Conservation (phyloP, 2,113 vertebrate species). For the Callorhinus ursinus region DNA sequence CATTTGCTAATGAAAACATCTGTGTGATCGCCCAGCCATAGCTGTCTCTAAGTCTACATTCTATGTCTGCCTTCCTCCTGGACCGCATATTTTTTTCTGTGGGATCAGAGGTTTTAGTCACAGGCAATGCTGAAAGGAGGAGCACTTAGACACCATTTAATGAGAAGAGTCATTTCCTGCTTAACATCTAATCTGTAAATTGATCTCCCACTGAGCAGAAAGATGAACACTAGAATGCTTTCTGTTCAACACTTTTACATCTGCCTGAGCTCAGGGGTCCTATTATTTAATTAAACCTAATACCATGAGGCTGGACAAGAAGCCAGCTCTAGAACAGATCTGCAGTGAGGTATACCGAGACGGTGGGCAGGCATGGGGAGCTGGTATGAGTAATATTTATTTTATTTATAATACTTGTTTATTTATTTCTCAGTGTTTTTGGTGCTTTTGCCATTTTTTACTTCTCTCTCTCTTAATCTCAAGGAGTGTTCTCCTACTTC, state of each 20-base stretch:
- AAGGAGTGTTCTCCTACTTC: not conserved
- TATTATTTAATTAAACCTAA: slow-evolving; percentile 54
- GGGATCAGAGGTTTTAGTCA: slow-evolving; percentile 44
- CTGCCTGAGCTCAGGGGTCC: not conserved
- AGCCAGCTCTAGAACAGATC: not conserved
- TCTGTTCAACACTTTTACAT: slow-evolving; percentile 22
- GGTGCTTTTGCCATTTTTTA: not conserved
- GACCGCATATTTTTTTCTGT: not conserved
- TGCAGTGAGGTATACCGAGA: not conserved
- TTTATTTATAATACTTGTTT: not conserved
- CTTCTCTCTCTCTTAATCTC: not conserved
- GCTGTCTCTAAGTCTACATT: slow-evolving; percentile 19
- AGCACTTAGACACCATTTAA: slow-evolving; percentile 58
- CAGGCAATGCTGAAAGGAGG: slow-evolving; percentile 32
- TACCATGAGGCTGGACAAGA: slow-evolving; percentile 23
- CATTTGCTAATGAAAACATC: slow-evolving; percentile 4
- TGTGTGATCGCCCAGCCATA: not conserved
- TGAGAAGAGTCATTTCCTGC: slow-evolving; percentile 60
- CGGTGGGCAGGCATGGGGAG: not conserved
- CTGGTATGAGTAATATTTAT: not conserved
- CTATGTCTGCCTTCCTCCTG: not conserved
- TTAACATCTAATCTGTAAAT: slow-evolving; percentile 64
- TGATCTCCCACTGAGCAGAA: slow-evolving; percentile 60
- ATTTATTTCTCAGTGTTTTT: not conserved
- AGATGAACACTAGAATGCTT: slow-evolving; percentile 31